phyloP scores from a whole-genome alignment of 2,797 vertebrate species.

The Menidia menidia region DNA sequence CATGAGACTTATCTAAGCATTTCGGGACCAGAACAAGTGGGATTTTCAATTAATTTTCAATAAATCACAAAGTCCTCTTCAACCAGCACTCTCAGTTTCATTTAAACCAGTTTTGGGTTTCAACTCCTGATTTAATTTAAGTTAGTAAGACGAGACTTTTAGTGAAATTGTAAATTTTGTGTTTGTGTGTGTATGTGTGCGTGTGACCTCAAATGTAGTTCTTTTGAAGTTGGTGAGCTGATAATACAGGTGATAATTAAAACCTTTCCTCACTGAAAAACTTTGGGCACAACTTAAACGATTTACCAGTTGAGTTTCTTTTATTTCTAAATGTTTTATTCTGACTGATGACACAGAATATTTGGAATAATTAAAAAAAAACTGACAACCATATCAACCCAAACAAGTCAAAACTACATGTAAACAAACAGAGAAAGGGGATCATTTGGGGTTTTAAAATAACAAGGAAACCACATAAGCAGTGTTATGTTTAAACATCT shows the following conservation, averaged over 20 bases:
- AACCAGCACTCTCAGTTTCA: no score
- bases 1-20: no score
- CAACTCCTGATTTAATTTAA: no score
- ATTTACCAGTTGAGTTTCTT: background rate
- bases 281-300: background rate
- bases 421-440: constrained; percentile 19
- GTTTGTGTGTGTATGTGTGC: no score
- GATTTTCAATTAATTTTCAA: no score
- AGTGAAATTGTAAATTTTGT: no score
- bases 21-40: no score
- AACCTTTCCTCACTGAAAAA: background rate
- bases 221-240: background rate
- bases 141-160: no score
- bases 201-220: background rate
- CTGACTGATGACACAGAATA: background rate
- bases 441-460: constrained; percentile 53
- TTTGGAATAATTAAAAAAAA: background rate
- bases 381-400: background rate
- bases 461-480: constrained; percentile 47
- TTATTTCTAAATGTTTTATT: constrained; percentile 1
- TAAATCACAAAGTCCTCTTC: no score
- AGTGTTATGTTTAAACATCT: constrained; percentile 62
- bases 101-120: no score
- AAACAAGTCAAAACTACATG: constrained; percentile 29
- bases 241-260: background rate